Evolutionary conservation across 2,113 vertebrate genomes (phyloP), one percentile per base, ranked within the genome.

Genomic region (Scomber japonicus): DNA sequence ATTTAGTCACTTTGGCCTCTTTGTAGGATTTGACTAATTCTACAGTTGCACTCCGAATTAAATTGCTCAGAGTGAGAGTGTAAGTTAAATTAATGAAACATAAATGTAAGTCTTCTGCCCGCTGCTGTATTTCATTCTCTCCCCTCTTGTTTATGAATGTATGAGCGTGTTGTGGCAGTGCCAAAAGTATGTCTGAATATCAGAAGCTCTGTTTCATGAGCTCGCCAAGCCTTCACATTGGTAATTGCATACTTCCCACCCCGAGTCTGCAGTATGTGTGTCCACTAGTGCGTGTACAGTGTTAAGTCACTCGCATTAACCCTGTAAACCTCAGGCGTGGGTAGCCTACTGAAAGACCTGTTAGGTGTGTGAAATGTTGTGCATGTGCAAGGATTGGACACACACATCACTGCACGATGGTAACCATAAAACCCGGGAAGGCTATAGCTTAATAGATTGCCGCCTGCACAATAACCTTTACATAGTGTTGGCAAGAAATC

Each of bases 41-140:
- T 66, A 19, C 57, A 61, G 50, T 75, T 83, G 78, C 71, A 56
- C 62, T 79, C 76, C 53, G 21, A 80, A 83, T 90, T 82, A 89
- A 54, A 49, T 66, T 74, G 51, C 78, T 68, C 16, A 35, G 75
- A 85, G 73, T 30, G 53, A 84, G 59, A 67, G 50, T 5, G 63
- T 75, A 79, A 79, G 72, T 85, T 77, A 85, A 71, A 73, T 81
- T 80, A 85, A 92, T 89, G 62, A 88, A 85, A 89, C 80, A 57
- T 82, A 80, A 91, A 88, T 73, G 77, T 72, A 80, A 72, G 66
- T 75, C 64, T 84, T 79, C 49, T 75, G 67, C 27, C 46, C 21
- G 11, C 62, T 8, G n/a, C 48, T 68, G 55, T 72, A 27, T 84
- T 71, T 80, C 60, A 74, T 57, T 69, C 61, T 55, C 31, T 70